A percentile compares a stretch with the other conserved stretches of the same genome.
Conservation (phyloP, 2,888 invertebrate genomes). For the Troides aeacus region DNA sequence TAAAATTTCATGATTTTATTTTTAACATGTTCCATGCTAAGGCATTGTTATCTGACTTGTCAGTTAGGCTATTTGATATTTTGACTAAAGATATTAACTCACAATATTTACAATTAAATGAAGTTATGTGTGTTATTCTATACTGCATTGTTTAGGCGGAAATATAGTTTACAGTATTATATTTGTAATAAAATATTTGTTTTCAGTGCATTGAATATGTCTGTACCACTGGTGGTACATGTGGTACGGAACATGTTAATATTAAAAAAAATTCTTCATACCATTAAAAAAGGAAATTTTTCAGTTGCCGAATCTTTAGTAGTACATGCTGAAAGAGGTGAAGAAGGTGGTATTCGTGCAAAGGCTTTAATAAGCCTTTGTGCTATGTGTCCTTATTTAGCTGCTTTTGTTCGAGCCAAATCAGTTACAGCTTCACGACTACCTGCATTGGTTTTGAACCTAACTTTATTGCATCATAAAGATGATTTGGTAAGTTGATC, state of each 20-base stretch:
- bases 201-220: too few relatives aligned
- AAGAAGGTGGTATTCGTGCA: conserved; percentile 93
- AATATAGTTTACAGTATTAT: too few relatives aligned
- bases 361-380: conserved; percentile 90
- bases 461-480: conserved; percentile 85
- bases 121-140: too few relatives aligned
- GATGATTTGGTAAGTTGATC: conserved; percentile 75
- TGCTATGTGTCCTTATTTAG: conserved; percentile 93
- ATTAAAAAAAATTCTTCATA: too few relatives aligned
- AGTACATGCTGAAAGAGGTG: conserved; percentile 90
- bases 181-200: too few relatives aligned
- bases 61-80: too few relatives aligned
- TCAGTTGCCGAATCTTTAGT: conserved; percentile 91
- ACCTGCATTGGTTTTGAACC: conserved; percentile 91
- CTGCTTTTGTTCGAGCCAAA: conserved; percentile 90
- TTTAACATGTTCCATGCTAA: not conserved
- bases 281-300: conserved; percentile 32
- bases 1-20: conserved; percentile 44
- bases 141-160: too few relatives aligned
- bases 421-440: conserved; percentile 94
- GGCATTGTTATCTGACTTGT: too few relatives aligned
- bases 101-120: too few relatives aligned
- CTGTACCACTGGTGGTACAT: too few relatives aligned
- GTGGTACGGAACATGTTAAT: too few relatives aligned
- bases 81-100: too few relatives aligned